Percentiles rank a stretch among this genome's conserved stretches.
phyloP scores from a whole-genome alignment of 2,113 vertebrate species.

The Neomonachus schauinslandi region DNA sequence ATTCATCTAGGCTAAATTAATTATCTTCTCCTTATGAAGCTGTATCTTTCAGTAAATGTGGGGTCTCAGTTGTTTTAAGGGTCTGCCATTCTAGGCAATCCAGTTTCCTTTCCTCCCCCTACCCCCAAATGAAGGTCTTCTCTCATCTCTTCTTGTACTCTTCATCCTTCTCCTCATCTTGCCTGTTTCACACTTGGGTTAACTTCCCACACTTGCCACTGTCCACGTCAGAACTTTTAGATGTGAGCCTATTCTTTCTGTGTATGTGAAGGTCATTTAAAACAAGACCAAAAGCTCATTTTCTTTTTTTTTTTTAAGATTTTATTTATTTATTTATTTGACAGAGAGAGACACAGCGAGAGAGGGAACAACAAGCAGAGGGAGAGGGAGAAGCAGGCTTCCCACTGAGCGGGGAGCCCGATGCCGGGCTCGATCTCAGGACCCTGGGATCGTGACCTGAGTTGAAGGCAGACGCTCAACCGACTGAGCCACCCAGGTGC shows the following conservation, averaged over 20 bases:
- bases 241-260: neutral
- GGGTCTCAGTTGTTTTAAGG: neutral
- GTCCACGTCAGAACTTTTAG: neutral
- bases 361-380: neutral
- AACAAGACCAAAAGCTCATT: constrained; percentile 28
- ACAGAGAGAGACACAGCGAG: neutral
- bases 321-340: neutral
- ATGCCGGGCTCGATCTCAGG: neutral
- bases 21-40: constrained; percentile 20
- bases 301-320: neutral
- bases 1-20: constrained; percentile 4
- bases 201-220: neutral
- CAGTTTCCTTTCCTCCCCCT: neutral
- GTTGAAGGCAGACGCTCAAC: no score
- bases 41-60: neutral
- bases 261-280: constrained; percentile 28
- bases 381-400: neutral
- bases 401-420: neutral
- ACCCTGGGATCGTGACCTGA: neutral
- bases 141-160: neutral
- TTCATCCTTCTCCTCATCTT: constrained; percentile 15
- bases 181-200: neutral
- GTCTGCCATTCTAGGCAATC: neutral
- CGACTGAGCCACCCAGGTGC: no score
- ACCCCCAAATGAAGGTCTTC: neutral